Base-by-base conservation (phyloP, 2,888 invertebrate genomes). In the Carcina quercana region DNA sequence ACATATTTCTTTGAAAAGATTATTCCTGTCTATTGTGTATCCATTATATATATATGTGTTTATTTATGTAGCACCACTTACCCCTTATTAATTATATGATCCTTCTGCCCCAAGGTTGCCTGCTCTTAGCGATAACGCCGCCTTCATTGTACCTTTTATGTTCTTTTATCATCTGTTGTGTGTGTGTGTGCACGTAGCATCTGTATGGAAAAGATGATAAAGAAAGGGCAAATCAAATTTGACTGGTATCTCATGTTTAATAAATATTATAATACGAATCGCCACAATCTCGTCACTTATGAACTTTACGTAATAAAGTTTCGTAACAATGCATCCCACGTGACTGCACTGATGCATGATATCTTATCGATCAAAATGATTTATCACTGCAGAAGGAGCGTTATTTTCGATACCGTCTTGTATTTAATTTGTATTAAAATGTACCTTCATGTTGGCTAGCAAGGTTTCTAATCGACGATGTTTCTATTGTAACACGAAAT, bases 301-400 rank as follows among this genome's bases (percentile, higher is more conserved):
- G 40, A 56, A 52, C 38, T 15, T 26, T 12, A 24, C 51, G 43
- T 37, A 54, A 55, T 38, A 55, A 55, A 55, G 58, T 52, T 52
- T 49, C 53, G 61, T 61, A 54, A 71, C 71, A 71, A 66, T 70
- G 65, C 66, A 71, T 55, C 53, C 59, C 62, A 64, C 71, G 62
- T 68, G 73, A 71, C 45, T 53, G n/a, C n/a, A n/a, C n/a, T 45
- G 49, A 38, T 63, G 50, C 54, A 51, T 53, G 57, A 51, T 59
- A 59, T 63, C 59, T 51, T 59, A 59, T 63, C 59, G 61, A 74
- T 76, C 71, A 72, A 69, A 72, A 69, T 72, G 63, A 64, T 70
- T 61, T 61, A 68, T 68, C 56, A 55, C 43, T 50, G 51, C 60
- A 43, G 48, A 59, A 65, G 60, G 57, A 62, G 54, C 56, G 19